Percentiles rank a stretch among this genome's conserved stretches.
Evolutionary conservation across 2,797 vertebrate species (phyloP).

Genomic region (Gallinago nigripennis): DNA sequence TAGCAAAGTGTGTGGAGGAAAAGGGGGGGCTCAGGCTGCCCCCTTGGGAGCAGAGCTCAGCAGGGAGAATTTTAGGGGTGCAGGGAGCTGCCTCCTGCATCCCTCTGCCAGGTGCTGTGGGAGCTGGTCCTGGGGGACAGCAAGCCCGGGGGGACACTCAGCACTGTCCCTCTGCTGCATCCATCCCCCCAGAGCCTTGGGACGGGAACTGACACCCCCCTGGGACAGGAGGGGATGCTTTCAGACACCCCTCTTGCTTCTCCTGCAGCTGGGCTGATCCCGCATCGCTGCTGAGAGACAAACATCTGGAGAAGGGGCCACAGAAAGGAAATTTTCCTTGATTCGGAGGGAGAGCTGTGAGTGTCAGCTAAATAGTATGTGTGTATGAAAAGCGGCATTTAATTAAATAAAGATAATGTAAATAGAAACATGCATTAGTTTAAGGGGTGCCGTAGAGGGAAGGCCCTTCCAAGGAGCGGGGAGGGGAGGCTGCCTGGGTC

Average conservation of each 20-base stretch:
- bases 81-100: neutral
- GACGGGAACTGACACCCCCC: fast-evolving
- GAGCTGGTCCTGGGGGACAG: neutral
- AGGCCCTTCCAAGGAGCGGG: neutral
- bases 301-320: slow-evolving; percentile 64
- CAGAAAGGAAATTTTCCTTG: slow-evolving; percentile 16
- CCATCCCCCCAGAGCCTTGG: fast-evolving
- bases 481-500: neutral
- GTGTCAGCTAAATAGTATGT: slow-evolving; percentile 15
- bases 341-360: neutral
- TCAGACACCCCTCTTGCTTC: neutral
- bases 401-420: slow-evolving; percentile 42
- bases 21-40: neutral
- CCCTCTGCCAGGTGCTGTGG: neutral
- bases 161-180: no score
- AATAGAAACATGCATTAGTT: neutral
- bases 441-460: neutral
- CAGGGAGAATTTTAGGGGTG: neutral
- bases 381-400: neutral
- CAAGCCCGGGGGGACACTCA: fast-evolving
- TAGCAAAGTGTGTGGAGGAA: no score
- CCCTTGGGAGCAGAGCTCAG: neutral
- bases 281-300: neutral
- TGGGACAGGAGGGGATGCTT: fast-evolving
- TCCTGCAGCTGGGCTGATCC: neutral